phyloP scores from a whole-genome alignment of 2,888 invertebrate genomes.

The Cenopis cana region DNA sequence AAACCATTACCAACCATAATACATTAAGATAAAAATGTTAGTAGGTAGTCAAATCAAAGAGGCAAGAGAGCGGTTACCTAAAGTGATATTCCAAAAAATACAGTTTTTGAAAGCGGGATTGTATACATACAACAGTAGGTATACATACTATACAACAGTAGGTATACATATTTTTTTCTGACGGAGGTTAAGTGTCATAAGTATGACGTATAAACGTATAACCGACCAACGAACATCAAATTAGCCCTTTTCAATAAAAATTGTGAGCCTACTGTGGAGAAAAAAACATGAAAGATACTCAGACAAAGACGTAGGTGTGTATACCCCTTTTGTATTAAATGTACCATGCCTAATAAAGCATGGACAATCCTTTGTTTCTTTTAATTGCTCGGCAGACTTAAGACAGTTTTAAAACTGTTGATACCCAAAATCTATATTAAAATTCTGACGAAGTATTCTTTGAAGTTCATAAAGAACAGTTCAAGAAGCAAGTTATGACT shows the following conservation, averaged over 20 bases:
- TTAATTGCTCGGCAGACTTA: conserved; percentile 24
- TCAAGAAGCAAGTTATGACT: conserved; percentile 27
- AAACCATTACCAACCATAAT: too few species aligned
- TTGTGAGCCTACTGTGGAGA: background rate
- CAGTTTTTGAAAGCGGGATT: too few species aligned
- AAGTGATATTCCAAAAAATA: too few species aligned
- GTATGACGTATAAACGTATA: background rate
- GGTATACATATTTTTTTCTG: too few species aligned
- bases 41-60: too few species aligned
- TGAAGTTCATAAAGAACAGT: conserved; percentile 37
- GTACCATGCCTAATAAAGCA: conserved; percentile 23
- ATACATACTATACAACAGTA: too few species aligned
- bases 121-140: too few species aligned
- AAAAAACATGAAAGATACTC: background rate
- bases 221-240: background rate
- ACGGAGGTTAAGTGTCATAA: too few species aligned
- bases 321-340: conserved; percentile 15
- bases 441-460: conserved; percentile 26
- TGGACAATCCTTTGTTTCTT: conserved; percentile 24
- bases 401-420: conserved; percentile 29
- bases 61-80: too few species aligned
- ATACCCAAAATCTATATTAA: conserved; percentile 27
- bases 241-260: background rate
- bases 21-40: too few species aligned
- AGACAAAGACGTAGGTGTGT: conserved; percentile 6